Evolutionary conservation across 2,797 vertebrate genomes (phyloP).

Genomic region (Florisuga fusca): DNA sequence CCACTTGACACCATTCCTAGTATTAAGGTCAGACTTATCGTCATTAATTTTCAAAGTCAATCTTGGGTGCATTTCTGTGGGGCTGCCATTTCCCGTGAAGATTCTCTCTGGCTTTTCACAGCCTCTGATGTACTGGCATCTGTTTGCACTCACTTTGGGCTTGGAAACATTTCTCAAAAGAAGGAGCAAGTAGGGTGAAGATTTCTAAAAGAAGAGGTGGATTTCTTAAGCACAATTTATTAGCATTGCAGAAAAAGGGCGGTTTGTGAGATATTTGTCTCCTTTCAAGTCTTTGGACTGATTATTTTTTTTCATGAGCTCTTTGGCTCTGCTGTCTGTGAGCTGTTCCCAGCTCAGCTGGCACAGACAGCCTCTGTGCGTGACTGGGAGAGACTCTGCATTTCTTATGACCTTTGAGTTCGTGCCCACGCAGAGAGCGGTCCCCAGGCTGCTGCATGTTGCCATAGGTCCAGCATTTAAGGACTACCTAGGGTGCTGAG

Average conservation of each 20-base stretch:
- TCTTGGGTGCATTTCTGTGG: neutral
- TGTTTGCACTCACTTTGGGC: constrained; percentile 7
- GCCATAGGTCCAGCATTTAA: neutral
- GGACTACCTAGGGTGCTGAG: neutral
- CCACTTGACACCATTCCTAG: neutral
- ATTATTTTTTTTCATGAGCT: neutral
- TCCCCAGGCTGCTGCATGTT: neutral
- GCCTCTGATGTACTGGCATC: neutral
- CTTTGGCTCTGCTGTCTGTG: neutral
- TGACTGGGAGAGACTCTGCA: neutral
- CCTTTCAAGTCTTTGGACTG: neutral
- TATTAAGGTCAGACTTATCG: rapidly evolving
- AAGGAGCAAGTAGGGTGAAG: neutral
- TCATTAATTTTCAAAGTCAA: neutral
- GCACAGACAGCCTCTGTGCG: neutral
- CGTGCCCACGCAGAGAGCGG: neutral
- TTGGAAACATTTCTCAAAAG: neutral
- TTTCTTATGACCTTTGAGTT: constrained; percentile 6
- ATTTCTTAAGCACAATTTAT: neutral
- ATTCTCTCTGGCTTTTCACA: neutral
- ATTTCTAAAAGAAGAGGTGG: neutral
- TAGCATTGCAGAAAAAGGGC: neutral
- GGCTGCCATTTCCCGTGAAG: neutral
- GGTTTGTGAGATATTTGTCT: neutral
- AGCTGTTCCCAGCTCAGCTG: neutral